Evolutionary conservation across 2,797 vertebrate genomes (phyloP).

Genomic region (Lepilemur ruficaudatus): DNA sequence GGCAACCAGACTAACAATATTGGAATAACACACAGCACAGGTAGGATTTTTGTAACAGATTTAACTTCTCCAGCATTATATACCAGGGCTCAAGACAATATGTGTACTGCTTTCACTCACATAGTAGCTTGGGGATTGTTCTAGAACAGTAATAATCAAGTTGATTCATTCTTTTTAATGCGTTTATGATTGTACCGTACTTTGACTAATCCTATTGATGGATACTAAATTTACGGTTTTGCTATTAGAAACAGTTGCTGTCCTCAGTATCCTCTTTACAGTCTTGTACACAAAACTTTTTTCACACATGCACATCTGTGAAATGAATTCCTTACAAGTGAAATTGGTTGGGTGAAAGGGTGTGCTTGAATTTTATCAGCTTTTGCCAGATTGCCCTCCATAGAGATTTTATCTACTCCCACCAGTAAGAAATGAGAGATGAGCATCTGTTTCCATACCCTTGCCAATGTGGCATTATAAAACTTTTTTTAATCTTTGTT

Average conservation of each 20-base stretch:
- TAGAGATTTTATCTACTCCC: background rate
- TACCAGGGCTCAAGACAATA: background rate
- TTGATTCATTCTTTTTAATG: constrained; percentile 1
- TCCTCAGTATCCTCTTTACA: background rate
- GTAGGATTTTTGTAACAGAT: background rate
- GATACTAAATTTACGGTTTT: background rate
- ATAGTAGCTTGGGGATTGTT: background rate
- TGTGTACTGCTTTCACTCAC: background rate
- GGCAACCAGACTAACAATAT: background rate
- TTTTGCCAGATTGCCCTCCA: background rate
- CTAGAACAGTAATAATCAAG: background rate
- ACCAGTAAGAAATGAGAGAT: background rate
- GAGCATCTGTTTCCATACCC: background rate
- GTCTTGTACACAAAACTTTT: background rate
- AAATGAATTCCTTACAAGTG: background rate
- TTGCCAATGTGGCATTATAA: background rate
- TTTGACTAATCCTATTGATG: background rate
- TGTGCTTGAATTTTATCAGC: background rate
- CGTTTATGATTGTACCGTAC: background rate
- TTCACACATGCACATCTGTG: background rate
- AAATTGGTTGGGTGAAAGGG: constrained; percentile 10
- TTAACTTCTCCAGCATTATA: background rate
- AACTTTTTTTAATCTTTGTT: background rate
- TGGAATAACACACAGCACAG: background rate
- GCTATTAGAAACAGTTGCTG: background rate